Percentiles rank a stretch among this genome's conserved stretches.
Evolutionary conservation across 2,113 vertebrate genomes (phyloP).

Genomic region (Panurus biarmicus): DNA sequence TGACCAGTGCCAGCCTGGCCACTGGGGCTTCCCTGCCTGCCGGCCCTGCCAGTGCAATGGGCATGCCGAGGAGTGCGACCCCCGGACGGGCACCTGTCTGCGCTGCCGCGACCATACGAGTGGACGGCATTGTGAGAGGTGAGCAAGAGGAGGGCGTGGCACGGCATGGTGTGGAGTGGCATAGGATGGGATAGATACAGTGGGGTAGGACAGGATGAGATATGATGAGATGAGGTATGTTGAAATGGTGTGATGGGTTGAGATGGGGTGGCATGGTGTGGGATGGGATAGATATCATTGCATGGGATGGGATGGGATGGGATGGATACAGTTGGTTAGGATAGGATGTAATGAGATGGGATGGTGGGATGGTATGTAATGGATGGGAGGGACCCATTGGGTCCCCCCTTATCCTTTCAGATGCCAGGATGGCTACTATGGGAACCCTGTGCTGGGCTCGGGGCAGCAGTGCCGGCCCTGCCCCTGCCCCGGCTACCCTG

Average conservation of each 20-base stretch:
- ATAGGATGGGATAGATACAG: not conserved
- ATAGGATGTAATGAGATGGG: not conserved
- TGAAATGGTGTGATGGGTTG: not conserved
- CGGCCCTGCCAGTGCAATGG: slow-evolving; percentile 85
- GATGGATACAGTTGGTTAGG: not conserved
- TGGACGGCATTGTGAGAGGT: slow-evolving; percentile 71
- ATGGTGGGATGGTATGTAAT: not conserved
- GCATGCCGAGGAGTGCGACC: slow-evolving; percentile 79
- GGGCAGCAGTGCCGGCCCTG: slow-evolving; percentile 84
- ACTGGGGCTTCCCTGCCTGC: slow-evolving; percentile 94
- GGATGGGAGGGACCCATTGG: not conserved
- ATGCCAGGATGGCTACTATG: slow-evolving; percentile 79
- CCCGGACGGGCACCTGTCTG: slow-evolving; percentile 78
- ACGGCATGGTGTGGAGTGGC: accelerated
- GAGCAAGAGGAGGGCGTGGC: not conserved
- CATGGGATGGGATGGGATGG: not conserved
- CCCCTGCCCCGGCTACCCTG: slow-evolving; percentile 78
- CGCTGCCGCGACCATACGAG: slow-evolving; percentile 82
- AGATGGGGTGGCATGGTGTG: not conserved
- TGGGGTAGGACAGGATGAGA: not conserved
- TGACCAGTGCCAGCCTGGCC: slow-evolving; percentile 80
- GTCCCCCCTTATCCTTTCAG: not conserved
- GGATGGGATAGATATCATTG: not conserved
- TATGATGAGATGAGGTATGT: not conserved
- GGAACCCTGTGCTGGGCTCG: slow-evolving; percentile 80